Evolutionary conservation across 2,888 invertebrate genomes (phyloP), one percentile per base, ranked within the genome.

Genomic region (Abscondita cerata): DNA sequence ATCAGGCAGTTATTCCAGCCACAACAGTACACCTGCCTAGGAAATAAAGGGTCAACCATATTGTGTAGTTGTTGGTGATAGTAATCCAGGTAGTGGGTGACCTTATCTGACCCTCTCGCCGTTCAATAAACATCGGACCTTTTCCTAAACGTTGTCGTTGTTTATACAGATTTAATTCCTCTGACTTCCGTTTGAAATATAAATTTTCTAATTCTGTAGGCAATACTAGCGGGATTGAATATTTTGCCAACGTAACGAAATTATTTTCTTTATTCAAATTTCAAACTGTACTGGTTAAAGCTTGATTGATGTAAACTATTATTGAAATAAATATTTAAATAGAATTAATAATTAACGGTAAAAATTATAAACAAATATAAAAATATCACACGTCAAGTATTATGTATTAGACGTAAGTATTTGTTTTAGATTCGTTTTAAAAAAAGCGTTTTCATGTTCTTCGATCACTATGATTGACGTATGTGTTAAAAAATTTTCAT

Each of bases 21-120:
- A 47, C 56, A 51, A 36, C 13, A 51, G 33, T 52, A 38, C 59
- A 62, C 62, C 59, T 62, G 59, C 58, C 52, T 52, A 47, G 52
- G 44, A 55, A 62, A 65, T 65, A 65, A 62, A 62, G 62, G 62
- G 62, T 56, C 54, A 55, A 59, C 62, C 61, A 55, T 55, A 18
- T 31, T 47, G 52, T 59, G 54, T 52, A 62, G 62, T 62, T 51
- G 60, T 58, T 48, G 59, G 59, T 56, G 41, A 65, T 58, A 51
- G 58, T 65, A 65, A 62, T 65, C 65, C 65, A 58, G 62, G 61
- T 55, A 61, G 61, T 58, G 61, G 57, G 18, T 46, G 40, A 47
- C 59, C 50, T 46, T 52, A 40, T 25, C 52, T 59, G 52, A 59
- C 52, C 53, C 46, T 52, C 36, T 59, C 52, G 59, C 46, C 41